Conservation (phyloP, 2,797 vertebrate genomes). For the Galago senegalensis region DNA sequence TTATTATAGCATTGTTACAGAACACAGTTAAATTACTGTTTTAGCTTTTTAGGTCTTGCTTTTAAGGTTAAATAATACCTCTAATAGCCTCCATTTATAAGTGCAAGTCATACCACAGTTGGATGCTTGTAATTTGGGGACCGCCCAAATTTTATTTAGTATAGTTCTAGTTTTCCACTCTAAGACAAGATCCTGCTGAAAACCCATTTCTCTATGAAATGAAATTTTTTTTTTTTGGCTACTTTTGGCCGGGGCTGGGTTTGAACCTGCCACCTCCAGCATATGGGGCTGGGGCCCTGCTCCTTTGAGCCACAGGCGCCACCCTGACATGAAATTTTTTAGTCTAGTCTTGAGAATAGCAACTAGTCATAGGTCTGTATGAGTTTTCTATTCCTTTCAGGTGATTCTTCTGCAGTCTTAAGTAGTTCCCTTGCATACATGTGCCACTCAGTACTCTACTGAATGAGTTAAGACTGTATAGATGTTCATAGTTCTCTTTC, state of each 20-base stretch:
- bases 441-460: not conserved
- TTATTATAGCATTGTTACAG: constrained; percentile 14
- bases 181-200: not conserved
- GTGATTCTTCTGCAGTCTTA: not conserved
- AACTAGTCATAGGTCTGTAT: not conserved
- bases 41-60: not conserved
- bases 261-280: too few species aligned
- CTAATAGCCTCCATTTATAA: too few species aligned
- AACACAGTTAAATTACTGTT: not conserved
- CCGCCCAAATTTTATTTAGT: not conserved
- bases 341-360: not conserved
- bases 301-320: too few species aligned
- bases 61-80: constrained; percentile 6
- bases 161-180: not conserved
- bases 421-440: not conserved
- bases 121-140: too few species aligned
- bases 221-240: not conserved
- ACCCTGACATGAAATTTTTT: not conserved
- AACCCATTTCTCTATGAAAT: constrained; percentile 1
- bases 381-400: not conserved
- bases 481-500: not conserved
- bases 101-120: too few species aligned
- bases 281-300: too few species aligned
- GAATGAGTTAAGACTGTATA: not conserved
- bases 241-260: too few species aligned